Evolutionary conservation across 2,797 vertebrate genomes (phyloP).

Genomic region (Argya squamiceps): DNA sequence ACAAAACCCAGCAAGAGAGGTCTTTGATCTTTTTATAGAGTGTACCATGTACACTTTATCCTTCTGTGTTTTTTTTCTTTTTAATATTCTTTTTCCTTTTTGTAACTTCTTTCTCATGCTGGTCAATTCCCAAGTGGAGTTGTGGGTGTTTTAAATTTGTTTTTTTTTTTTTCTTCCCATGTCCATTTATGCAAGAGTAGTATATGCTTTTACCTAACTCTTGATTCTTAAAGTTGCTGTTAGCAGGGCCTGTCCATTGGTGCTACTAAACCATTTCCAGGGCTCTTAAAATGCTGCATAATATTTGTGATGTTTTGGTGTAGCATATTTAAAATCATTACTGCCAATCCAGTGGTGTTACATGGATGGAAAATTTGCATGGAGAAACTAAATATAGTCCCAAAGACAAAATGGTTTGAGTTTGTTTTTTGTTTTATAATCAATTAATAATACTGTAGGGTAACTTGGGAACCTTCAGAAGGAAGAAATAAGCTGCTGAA

Average conservation of each 20-base stretch:
- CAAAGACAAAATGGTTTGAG: background rate
- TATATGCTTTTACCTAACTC: background rate
- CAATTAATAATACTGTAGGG: background rate
- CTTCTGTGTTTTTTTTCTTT: background rate
- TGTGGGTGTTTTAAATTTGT: background rate
- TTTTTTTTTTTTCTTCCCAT: rapidly evolving
- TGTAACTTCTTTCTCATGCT: background rate
- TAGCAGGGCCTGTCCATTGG: background rate
- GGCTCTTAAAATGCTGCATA: background rate
- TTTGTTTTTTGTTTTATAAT: background rate
- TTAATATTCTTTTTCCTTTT: background rate
- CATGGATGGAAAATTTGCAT: background rate
- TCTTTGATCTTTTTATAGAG: background rate
- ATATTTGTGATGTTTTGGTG: background rate
- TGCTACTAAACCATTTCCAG: background rate
- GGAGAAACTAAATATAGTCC: background rate
- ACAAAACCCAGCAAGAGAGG: background rate
- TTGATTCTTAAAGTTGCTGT: background rate
- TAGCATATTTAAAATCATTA: background rate
- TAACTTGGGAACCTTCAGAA: background rate
- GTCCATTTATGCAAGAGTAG: background rate
- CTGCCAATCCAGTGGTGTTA: background rate
- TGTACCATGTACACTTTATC: background rate
- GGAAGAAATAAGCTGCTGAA: background rate
- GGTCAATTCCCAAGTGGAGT: background rate